These are phyloP conservation scores for Chrysina gloriosa DNA, from an alignment of 2,888 invertebrate genomes.

Conservation along the genomic window DNA sequence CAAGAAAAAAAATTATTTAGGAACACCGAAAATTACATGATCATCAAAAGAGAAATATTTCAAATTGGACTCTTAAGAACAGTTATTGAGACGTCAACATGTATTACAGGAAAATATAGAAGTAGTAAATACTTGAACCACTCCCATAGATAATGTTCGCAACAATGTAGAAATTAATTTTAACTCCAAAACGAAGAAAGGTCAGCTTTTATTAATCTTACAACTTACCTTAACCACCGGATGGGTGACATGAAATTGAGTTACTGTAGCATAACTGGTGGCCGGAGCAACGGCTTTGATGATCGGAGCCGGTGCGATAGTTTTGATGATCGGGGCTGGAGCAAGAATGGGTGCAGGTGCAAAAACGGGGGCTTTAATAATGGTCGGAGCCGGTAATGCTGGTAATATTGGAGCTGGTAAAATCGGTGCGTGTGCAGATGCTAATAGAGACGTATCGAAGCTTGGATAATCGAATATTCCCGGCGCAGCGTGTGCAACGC, in stretches of 20 bases:
- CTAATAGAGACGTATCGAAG: conserved; percentile 39
- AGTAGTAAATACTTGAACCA: no score
- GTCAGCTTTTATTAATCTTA: neutral
- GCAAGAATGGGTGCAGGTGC: conserved; percentile 48
- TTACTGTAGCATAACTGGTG: conserved; percentile 72
- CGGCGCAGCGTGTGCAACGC: conserved; percentile 26
- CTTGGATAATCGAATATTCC: conserved; percentile 35
- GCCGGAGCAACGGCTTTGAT: conserved; percentile 62
- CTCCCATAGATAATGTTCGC: no score
- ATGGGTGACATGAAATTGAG: conserved; percentile 60
- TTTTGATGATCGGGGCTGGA: conserved; percentile 45
- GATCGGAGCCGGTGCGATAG: conserved; percentile 48
- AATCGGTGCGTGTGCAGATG: conserved; percentile 39
- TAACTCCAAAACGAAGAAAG: no score
- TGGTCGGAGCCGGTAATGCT: conserved; percentile 40
- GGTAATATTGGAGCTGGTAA: conserved; percentile 17
- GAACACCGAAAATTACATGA: no score
- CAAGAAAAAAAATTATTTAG: no score
- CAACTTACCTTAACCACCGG: conserved; percentile 60
- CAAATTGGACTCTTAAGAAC: no score
- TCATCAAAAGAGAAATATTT: no score
- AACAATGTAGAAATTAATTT: no score
- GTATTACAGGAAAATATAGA: no score
- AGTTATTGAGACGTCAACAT: no score
- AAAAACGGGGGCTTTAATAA: conserved; percentile 46